These are phyloP conservation scores for Melikaiella ostensackeni DNA, from an alignment of 2,888 invertebrate species.

Conservation along the genomic window DNA sequence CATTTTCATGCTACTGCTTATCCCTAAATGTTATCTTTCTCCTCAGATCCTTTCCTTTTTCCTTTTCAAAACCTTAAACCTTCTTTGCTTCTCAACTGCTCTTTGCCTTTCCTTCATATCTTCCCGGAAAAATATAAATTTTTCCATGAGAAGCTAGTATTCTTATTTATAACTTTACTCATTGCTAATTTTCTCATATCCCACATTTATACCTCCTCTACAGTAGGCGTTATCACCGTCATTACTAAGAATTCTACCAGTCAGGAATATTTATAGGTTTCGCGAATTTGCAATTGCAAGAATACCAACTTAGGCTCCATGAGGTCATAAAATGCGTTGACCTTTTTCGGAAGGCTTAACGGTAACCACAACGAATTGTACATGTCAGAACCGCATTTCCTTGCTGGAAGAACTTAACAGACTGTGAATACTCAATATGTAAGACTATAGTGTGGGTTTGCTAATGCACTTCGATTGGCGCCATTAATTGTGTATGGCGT, in stretches of 20 bases:
- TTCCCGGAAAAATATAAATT: too few relatives aligned
- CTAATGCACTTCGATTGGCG: slow-evolving; percentile 59
- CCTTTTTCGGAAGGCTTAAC: background rate
- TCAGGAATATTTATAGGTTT: background rate
- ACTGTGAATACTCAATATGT: slow-evolving; percentile 58
- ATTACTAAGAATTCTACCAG: background rate
- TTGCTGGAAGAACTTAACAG: slow-evolving; percentile 48
- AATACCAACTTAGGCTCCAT: background rate
- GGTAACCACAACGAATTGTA: background rate
- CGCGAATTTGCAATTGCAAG: background rate
- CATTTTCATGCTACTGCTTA: too few relatives aligned
- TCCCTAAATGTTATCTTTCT: too few relatives aligned
- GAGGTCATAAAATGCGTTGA: background rate
- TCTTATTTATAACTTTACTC: too few relatives aligned
- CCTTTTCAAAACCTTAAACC: too few relatives aligned
- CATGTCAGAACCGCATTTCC: background rate
- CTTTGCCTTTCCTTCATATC: too few relatives aligned
- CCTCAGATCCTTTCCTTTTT: too few relatives aligned
- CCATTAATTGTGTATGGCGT: slow-evolving; percentile 59
- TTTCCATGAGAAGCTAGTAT: too few relatives aligned
- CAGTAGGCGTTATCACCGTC: background rate
- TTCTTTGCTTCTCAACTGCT: too few relatives aligned
- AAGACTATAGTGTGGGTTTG: slow-evolving; percentile 54
- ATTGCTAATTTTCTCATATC: too few relatives aligned
- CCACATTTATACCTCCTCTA: too few relatives aligned